These are phyloP conservation scores for Lasioglossum leucozonium DNA, from an alignment of 2,888 invertebrate genomes.

Conservation along the genomic window DNA sequence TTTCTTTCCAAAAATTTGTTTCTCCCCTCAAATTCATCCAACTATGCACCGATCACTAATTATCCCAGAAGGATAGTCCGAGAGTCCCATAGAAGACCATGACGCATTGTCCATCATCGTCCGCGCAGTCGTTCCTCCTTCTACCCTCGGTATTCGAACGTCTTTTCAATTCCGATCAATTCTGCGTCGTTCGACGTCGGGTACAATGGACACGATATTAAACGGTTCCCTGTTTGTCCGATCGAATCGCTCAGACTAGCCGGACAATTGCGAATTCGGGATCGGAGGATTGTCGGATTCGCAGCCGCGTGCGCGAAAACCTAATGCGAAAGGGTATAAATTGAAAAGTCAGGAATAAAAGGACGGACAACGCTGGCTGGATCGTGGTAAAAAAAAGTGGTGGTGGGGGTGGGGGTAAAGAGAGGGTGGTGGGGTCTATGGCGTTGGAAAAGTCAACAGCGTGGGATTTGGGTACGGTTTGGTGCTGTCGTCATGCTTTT, in stretches of 20 bases:
- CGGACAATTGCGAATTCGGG: constrained; percentile 29
- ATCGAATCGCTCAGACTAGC: constrained; percentile 2
- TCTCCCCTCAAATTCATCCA: no score
- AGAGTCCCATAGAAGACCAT: background rate
- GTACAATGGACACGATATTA: constrained; percentile 12
- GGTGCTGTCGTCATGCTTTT: constrained; percentile 56
- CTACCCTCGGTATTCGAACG: background rate
- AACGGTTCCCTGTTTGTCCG: constrained; percentile 26
- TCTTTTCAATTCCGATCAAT: constrained; percentile 3
- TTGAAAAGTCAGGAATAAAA: constrained; percentile 58
- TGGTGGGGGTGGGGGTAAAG: background rate
- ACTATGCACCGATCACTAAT: background rate
- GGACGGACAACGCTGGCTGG: background rate
- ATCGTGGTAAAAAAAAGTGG: background rate
- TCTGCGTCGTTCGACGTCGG: background rate
- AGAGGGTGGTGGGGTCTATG: background rate
- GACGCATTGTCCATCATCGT: background rate
- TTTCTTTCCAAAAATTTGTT: no score
- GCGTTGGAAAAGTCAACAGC: constrained; percentile 48
- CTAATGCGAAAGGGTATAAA: constrained; percentile 44
- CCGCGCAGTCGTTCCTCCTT: background rate
- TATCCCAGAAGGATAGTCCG: background rate
- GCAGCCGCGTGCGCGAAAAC: constrained; percentile 26
- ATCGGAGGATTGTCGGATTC: constrained; percentile 35
- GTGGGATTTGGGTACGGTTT: constrained; percentile 40